Evolutionary conservation across 2,797 vertebrate genomes (phyloP).

Genomic region (Xyrichtys novacula): DNA sequence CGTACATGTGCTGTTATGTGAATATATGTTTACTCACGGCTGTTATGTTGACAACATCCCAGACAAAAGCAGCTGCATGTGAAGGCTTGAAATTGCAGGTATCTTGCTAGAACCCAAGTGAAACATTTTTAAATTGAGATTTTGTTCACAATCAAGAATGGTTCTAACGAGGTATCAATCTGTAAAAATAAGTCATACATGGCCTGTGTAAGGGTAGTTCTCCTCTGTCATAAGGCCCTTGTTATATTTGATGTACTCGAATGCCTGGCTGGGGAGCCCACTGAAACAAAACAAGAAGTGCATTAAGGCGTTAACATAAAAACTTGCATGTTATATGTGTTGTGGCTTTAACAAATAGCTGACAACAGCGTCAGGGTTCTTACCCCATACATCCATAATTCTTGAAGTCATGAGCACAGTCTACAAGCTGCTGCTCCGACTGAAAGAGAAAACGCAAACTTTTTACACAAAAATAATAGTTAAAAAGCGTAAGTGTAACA

Average conservation of each 20-base stretch:
- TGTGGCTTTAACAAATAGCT: background rate
- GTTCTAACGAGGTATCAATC: background rate
- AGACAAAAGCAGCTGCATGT: conserved; percentile 86
- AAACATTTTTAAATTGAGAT: background rate
- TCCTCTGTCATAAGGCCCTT: conserved; percentile 90
- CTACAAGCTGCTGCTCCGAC: conserved; percentile 92
- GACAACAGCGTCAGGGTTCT: conserved; percentile 37
- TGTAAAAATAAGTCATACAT: conserved; percentile 76
- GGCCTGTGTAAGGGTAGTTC: conserved; percentile 86
- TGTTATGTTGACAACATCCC: conserved; percentile 88
- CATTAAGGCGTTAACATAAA: background rate
- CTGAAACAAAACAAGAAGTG: conserved; percentile 70
- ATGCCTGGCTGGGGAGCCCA: conserved; percentile 93
- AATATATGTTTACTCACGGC: conserved; percentile 71
- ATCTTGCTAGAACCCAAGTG: conserved; percentile 17
- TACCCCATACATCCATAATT: conserved; percentile 89
- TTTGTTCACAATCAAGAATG: background rate
- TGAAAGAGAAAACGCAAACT: conserved; percentile 55
- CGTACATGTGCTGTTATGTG: background rate
- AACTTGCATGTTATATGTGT: background rate
- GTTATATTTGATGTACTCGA: conserved; percentile 93
- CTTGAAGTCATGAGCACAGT: conserved; percentile 89
- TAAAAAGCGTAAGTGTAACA: background rate
- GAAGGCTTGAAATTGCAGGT: conserved; percentile 81
- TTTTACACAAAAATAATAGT: background rate